These are phyloP conservation scores for Acrobasis suavella DNA, from an alignment of 2,888 invertebrate genomes.

Conservation along the genomic window DNA sequence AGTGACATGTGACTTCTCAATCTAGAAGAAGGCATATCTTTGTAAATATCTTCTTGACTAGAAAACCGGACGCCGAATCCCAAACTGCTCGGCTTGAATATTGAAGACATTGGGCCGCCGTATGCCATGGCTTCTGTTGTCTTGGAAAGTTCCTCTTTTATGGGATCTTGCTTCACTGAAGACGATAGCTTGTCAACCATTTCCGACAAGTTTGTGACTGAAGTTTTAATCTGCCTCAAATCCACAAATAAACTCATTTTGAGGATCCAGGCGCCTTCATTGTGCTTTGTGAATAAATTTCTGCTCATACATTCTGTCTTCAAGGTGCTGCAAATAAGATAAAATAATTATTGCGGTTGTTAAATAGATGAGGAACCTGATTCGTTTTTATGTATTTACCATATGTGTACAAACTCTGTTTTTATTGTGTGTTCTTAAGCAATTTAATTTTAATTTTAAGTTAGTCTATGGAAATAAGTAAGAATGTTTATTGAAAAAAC, in stretches of 20 bases:
- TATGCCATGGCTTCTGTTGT: conserved; percentile 55
- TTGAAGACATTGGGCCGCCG: conserved; percentile 45
- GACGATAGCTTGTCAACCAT: conserved; percentile 77
- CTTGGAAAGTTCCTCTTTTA: conserved; percentile 49
- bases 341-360: not conserved
- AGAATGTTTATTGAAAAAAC: conserved; percentile 5
- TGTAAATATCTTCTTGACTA: conserved; percentile 73
- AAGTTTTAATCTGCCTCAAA: conserved; percentile 75
- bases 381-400: not conserved
- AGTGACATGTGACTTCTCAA: conserved; percentile 76
- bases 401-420: not conserved
- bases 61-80: conserved; percentile 76
- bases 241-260: conserved; percentile 78
- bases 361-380: not conserved
- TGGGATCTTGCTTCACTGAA: conserved; percentile 55
- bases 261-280: conserved; percentile 31
- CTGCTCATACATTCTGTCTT: conserved; percentile 7
- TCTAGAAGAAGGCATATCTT: conserved; percentile 72
- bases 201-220: conserved; percentile 73
- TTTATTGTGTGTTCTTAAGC: not conserved
- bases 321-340: conserved; percentile 30
- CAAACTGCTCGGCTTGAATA: conserved; percentile 69
- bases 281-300: conserved; percentile 31
- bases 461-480: not conserved
- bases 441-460: not conserved